Evolutionary conservation across 2,888 invertebrate species (phyloP), one percentile per base, ranked within the genome.

Genomic region (Lutraria lutraria): DNA sequence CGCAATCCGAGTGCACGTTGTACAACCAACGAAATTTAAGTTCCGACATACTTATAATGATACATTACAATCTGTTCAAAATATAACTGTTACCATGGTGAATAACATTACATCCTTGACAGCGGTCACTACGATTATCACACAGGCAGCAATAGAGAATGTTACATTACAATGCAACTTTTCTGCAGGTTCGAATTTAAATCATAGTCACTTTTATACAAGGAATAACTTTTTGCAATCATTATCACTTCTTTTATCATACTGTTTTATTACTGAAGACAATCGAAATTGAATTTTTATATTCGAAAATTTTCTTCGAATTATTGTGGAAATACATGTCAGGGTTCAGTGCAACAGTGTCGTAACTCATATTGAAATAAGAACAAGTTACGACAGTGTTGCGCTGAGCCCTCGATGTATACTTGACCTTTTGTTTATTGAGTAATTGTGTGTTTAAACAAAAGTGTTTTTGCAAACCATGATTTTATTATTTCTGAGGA

Each of bases 11-110:
- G 88, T 87, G 6, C 90, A 87, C 34, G 21, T 91, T 21, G 88
- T 88, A 0, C 87, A 79, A 31, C 91, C 92, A 13, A 82, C 88
- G 31, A 80, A 83, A 19, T 43, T 89, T 10, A 90, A 87, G 34
- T 87, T 92, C 21, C 82, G 90, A 15, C 91, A 92, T 72, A 91
- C 88, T 6, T 91, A 91, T 53, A 56, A 25, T 56, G 87, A 83
- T 0, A 52, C 29, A 0, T 34, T 19, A 13, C 34, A 52, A 0
- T 54, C n/a, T 31, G 56, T 34, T 19, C 81, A 79, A 15, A 92
- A 91, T 82, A 72, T 92, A 0, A 86, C 88, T 3, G 83, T 89
- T 16, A 82, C 85, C 4, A 76, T 85, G 0, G 21, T 56, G 16
- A 92, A 92, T 82, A 88, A 90, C 29, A 86, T 92, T 1, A 88